Percentiles rank a stretch among this genome's conserved stretches.
Evolutionary conservation across 2,888 invertebrate genomes (phyloP).

Genomic region (Beris morrisii): DNA sequence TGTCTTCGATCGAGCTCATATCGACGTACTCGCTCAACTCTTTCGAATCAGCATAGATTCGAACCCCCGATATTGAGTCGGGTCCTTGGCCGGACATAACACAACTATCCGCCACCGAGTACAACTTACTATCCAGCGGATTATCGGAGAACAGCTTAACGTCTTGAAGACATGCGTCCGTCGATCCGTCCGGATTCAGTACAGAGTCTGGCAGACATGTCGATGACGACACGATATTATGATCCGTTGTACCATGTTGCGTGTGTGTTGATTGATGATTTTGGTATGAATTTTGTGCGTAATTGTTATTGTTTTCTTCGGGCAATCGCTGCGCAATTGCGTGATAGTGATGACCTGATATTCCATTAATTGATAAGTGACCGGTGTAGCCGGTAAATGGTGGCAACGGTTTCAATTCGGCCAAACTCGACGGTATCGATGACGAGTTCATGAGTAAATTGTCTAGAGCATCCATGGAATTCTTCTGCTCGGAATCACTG

Average conservation of each 20-base stretch:
- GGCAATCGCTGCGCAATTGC: conserved; percentile 77
- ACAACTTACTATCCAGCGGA: conserved; percentile 59
- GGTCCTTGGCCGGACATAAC: conserved; percentile 59
- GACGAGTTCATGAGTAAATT: conserved; percentile 62
- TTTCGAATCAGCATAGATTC: conserved; percentile 54
- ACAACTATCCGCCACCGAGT: conserved; percentile 58
- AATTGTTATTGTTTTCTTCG: conserved; percentile 75
- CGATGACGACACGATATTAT: conserved; percentile 74
- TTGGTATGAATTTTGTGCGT: conserved; percentile 63
- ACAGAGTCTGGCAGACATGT: conserved; percentile 69
- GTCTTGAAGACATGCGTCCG: conserved; percentile 60
- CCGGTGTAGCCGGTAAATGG: conserved; percentile 86
- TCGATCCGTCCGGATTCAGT: conserved; percentile 54
- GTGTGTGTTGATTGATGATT: conserved; percentile 38
- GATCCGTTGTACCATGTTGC: conserved; percentile 58
- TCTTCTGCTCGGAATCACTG: conserved; percentile 56
- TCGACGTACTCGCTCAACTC: conserved; percentile 59
- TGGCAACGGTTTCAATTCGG: conserved; percentile 82
- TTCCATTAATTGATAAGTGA: conserved; percentile 83
- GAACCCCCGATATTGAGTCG: conserved; percentile 63
- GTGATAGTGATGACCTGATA: conserved; percentile 85
- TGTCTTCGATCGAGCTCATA: conserved; percentile 77
- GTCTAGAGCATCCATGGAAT: conserved; percentile 70
- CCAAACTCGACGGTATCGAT: conserved; percentile 63
- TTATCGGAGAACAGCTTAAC: conserved; percentile 64